Evolutionary conservation across 2,888 invertebrate genomes (phyloP).

Genomic region (Pocota personata): DNA sequence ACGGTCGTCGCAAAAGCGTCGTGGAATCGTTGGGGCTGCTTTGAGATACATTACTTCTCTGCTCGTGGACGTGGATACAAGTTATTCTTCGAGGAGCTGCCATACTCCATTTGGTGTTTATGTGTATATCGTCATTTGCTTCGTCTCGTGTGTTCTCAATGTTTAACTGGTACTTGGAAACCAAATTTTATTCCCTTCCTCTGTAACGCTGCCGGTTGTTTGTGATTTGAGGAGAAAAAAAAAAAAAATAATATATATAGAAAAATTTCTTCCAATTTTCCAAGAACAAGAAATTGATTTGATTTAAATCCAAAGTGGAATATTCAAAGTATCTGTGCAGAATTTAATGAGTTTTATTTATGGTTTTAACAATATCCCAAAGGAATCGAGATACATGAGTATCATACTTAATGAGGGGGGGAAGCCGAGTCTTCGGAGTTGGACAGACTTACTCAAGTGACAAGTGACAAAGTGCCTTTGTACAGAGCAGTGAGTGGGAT

Average conservation of each 20-base stretch:
- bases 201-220: neutral
- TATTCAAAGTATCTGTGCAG: neutral
- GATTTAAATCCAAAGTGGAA: neutral
- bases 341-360: neutral
- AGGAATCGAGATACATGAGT: slow-evolving; percentile 8
- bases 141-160: neutral
- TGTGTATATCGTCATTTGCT: neutral
- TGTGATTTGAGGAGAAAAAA: neutral
- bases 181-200: neutral
- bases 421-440: neutral
- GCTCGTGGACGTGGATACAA: slow-evolving; percentile 52
- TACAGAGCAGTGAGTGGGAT: neutral
- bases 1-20: slow-evolving; percentile 77
- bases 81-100: slow-evolving; percentile 42
- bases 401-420: neutral
- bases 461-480: slow-evolving; percentile 4
- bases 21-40: slow-evolving; percentile 44
- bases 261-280: neutral
- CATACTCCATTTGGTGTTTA: neutral
- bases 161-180: neutral
- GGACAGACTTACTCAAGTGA: neutral
- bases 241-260: neutral
- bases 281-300: neutral
- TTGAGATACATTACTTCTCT: slow-evolving; percentile 55
- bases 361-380: neutral